Percentiles rank a stretch among this genome's conserved stretches.
Evolutionary conservation across 2,888 invertebrate species (phyloP).

Genomic region (Teleiodes luculella): DNA sequence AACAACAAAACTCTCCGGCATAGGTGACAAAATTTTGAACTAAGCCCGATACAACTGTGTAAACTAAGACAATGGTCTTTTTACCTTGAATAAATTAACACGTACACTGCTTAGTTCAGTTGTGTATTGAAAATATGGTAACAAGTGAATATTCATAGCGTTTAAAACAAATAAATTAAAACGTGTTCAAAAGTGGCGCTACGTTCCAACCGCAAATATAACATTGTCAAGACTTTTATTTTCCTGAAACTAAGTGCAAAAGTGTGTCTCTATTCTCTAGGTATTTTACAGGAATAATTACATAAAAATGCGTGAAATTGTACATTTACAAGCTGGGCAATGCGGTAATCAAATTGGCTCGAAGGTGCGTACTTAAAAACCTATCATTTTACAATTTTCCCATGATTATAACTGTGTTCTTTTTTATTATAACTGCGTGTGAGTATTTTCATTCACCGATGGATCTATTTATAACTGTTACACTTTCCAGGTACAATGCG

Average conservation of each 20-base stretch:
- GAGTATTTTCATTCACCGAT: slow-evolving; percentile 14
- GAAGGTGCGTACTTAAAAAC: slow-evolving; percentile 80
- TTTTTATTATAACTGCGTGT: slow-evolving; percentile 19
- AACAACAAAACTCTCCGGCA: slow-evolving; percentile 7
- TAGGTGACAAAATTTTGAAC: slow-evolving; percentile 6
- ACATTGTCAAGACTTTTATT: slow-evolving; percentile 18
- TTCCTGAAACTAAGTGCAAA: slow-evolving; percentile 21
- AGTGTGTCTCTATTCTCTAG: slow-evolving; percentile 23
- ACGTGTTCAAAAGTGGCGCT: not conserved
- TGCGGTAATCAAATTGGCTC: slow-evolving; percentile 96
- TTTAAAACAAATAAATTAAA: not conserved
- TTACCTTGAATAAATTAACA: not conserved
- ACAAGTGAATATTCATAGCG: not conserved
- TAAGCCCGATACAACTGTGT: not conserved
- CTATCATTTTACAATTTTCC: slow-evolving; percentile 17
- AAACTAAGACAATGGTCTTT: not conserved
- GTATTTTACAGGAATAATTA: slow-evolving; percentile 29
- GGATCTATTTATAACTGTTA: slow-evolving; percentile 17
- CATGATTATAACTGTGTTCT: slow-evolving; percentile 22
- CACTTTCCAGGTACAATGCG: slow-evolving; percentile 5
- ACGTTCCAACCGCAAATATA: slow-evolving; percentile 9
- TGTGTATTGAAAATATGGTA: not conserved
- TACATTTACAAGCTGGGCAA: slow-evolving; percentile 93
- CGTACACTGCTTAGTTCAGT: not conserved
- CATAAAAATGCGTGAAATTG: slow-evolving; percentile 91